Base-by-base conservation (phyloP, 2,113 vertebrate species). In the Boulengeromyrus knoepffleri region DNA sequence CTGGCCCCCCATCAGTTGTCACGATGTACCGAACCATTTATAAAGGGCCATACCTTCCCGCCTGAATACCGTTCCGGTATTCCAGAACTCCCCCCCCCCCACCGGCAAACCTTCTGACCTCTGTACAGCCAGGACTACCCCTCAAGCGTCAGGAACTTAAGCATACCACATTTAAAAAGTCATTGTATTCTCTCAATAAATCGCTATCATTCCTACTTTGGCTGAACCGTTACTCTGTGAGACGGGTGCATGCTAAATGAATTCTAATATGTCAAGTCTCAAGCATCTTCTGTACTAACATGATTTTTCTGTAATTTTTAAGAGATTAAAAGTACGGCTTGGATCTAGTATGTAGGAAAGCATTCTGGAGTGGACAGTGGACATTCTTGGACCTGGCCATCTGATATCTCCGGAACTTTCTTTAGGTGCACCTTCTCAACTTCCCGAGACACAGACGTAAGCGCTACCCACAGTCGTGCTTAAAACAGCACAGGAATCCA, bases 391-490 rank as follows among this genome's bases (percentile, higher is more conserved):
- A 89, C 77, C 93, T 93, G 92, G 88, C 87, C 90, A 94, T 93
- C 91, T 91, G 89, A 92, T 92, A 89, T 85, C 89, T 91, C 80
- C 88, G 89, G 74, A 91, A 90, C 89, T 93, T 91, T 90, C 92
- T 93, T 92, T 94, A 93, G 87, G 94, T 92, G 36, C 45, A 85
- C 92, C 94, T 92, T 90, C 89, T 74, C 88, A 89, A 85, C 89
- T 88, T 90, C 90, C 89, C 83, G 52, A 80, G 62, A 89, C 89
- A 90, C 89, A 90, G 85, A 62, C 83, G 87, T 87, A 24, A 85
- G 74, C 89, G 90, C 15, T 42, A 7, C 39, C 74, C 91, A 91
- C 91, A 91, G 92, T 90, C 92, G 92, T 92, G 90, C 91, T 91
- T 91, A 90, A 92, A 93, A 89, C 92, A 93, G 93, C 91, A 92